Evolutionary conservation across 2,113 vertebrate genomes (phyloP), one percentile per base, ranked within the genome.

Genomic region (Thymallus thymallus): DNA sequence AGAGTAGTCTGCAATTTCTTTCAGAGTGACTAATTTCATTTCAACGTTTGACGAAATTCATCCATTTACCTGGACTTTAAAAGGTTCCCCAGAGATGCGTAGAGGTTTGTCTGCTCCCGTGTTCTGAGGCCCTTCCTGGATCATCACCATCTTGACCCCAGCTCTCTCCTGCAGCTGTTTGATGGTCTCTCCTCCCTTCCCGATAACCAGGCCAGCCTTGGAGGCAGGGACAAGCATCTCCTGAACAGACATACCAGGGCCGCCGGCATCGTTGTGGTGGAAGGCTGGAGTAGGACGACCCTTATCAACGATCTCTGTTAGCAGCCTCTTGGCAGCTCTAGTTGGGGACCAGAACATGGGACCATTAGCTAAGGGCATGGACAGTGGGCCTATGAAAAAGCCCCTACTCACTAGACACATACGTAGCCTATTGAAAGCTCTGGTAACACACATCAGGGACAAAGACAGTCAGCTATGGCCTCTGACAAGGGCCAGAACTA

Each of bases 121-220:
- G 88, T 99, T 99, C 84, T 99, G 97, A 7, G 98, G 98, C 5
- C 98, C 97, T 68, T 99, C 98, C 81, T 99, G 98, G 90, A 99
- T 99, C 98, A 99, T 99, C 20, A 99, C 97, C 97, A 99, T 99
- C 91, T 99, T 99, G 72, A 99, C 98, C 74, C 97, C 97, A 61
- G 97, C 95, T 58, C 98, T 91, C 71, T 99, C 98, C 98, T 99
- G 98, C 65, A 99, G 93, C 20, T 98, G 96, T 87, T 99, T 99
- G 90, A 99, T 99, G 23, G 98, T 98, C 80, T 98, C 98, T 74
- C 98, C 97, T 62, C 98, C 98, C 76, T 99, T 99, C 70, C 98
- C 98, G 82, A 98, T 99, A 85, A 99, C 98, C 51, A 99, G 94
- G 60, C 98, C 98, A 0, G 98, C 98, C 91, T 99, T 99, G 81